A percentile compares a stretch with the other conserved stretches of the same genome.
These are phyloP conservation scores for Macrostomum cliftonense DNA, from an alignment of 2,888 invertebrate species.

Conservation along the genomic window DNA sequence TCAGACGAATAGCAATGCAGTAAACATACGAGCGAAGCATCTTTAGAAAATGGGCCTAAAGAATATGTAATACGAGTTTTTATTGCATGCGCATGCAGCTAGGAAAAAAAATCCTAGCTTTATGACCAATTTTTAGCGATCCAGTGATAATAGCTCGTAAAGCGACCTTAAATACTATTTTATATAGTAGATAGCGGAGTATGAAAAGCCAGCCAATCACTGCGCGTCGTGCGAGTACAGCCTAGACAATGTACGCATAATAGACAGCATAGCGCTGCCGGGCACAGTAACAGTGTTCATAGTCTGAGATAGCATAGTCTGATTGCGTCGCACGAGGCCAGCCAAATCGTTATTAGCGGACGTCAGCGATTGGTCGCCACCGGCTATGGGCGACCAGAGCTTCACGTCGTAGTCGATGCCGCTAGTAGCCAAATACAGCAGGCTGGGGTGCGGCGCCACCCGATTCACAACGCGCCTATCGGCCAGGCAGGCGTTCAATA, in stretches of 20 bases:
- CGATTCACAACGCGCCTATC: slow-evolving; percentile 65
- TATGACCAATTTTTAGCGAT: no score
- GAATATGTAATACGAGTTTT: no score
- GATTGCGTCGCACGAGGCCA: slow-evolving; percentile 56
- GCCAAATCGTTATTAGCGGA: slow-evolving; percentile 22
- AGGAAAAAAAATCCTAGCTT: no score
- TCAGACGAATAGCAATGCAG: no score
- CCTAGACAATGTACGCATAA: slow-evolving; percentile 20
- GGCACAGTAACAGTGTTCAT: slow-evolving; percentile 69
- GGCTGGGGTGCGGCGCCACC: slow-evolving; percentile 58
- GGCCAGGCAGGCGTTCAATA: slow-evolving; percentile 57
- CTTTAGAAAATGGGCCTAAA: no score
- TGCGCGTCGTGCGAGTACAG: no score
- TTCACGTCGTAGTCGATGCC: slow-evolving; percentile 75
- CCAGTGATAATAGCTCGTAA: no score
- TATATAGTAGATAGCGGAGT: no score
- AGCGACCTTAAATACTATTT: no score
- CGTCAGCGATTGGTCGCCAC: slow-evolving; percentile 45
- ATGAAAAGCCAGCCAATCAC: no score
- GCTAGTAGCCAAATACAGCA: slow-evolving; percentile 51
- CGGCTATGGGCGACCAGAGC: slow-evolving; percentile 50
- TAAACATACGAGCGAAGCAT: no score
- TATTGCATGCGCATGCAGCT: no score
- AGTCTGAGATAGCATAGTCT: slow-evolving; percentile 64
- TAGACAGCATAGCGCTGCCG: slow-evolving; percentile 59